Evolutionary conservation across 2,888 invertebrate species (phyloP).

Genomic region (Eristalis intricaria): DNA sequence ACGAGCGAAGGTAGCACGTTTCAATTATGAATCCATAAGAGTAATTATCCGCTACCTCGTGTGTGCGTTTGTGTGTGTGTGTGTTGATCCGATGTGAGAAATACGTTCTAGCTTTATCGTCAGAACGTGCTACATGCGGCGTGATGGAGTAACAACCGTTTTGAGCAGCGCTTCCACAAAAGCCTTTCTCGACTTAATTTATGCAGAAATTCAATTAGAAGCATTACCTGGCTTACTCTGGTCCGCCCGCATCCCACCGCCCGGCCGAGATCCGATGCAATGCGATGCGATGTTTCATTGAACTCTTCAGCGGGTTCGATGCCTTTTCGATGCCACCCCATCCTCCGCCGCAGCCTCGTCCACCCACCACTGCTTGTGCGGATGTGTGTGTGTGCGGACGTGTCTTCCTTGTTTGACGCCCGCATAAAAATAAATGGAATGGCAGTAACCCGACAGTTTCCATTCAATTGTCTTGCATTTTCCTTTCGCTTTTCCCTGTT

Average conservation of each 20-base stretch:
- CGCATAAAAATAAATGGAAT: slow-evolving; percentile 70
- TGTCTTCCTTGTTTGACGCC: slow-evolving; percentile 70
- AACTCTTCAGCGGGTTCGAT: slow-evolving; percentile 61
- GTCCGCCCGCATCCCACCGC: background rate
- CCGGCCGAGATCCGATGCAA: no score
- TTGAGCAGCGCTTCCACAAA: background rate
- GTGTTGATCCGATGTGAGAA: slow-evolving; percentile 5
- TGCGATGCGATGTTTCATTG: slow-evolving; percentile 51
- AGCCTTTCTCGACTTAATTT: slow-evolving; percentile 44
- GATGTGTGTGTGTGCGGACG: background rate
- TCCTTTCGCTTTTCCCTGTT: slow-evolving; percentile 69
- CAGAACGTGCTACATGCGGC: slow-evolving; percentile 31
- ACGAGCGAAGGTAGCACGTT: slow-evolving; percentile 51
- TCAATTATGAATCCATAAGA: slow-evolving; percentile 71
- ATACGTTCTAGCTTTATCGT: slow-evolving; percentile 45
- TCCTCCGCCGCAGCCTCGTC: background rate
- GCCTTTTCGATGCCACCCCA: slow-evolving; percentile 41
- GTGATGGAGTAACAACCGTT: slow-evolving; percentile 12
- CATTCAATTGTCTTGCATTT: slow-evolving; percentile 71
- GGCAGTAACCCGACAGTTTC: slow-evolving; percentile 69
- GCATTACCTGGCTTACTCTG: slow-evolving; percentile 10
- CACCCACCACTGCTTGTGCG: background rate
- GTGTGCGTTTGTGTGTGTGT: slow-evolving; percentile 25
- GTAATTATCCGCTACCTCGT: slow-evolving; percentile 67
- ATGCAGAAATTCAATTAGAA: slow-evolving; percentile 66